phyloP scores from a whole-genome alignment of 2,797 vertebrate species.

The Rhinoraja longicauda region DNA sequence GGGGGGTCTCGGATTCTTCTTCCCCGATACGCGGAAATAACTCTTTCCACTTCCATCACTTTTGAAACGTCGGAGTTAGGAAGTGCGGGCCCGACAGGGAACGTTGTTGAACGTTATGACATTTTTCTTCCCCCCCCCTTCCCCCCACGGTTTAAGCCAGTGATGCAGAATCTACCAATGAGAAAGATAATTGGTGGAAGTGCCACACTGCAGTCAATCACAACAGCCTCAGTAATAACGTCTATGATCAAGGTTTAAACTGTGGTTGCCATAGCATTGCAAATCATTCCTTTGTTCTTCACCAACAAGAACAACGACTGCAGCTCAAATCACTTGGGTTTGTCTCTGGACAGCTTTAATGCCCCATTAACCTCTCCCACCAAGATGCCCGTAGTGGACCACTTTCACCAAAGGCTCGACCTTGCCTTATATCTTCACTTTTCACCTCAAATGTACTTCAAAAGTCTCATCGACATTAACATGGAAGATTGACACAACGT shows the following conservation, averaged over 20 bases:
- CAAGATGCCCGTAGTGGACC: background rate
- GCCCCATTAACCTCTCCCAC: background rate
- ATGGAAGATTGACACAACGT: too few relatives aligned
- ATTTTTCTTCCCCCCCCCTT: background rate
- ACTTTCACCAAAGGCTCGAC: background rate
- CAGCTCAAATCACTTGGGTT: background rate
- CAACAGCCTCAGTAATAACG: background rate
- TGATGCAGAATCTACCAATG: background rate
- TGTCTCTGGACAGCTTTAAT: background rate
- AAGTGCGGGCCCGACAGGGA: background rate
- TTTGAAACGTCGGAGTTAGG: background rate
- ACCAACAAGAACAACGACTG: background rate
- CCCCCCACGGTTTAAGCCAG: background rate
- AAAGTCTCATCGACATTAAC: background rate
- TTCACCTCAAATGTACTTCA: background rate
- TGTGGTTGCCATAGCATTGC: background rate
- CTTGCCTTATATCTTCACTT: background rate
- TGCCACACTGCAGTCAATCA: background rate
- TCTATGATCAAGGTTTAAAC: background rate
- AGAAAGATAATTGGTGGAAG: background rate
- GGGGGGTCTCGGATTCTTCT: background rate
- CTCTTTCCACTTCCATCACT: background rate
- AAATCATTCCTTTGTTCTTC: background rate
- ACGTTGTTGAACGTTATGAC: background rate
- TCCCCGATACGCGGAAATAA: too few relatives aligned